Base-by-base conservation (phyloP, 2,113 vertebrate species). In the Tonatia bakeri region DNA sequence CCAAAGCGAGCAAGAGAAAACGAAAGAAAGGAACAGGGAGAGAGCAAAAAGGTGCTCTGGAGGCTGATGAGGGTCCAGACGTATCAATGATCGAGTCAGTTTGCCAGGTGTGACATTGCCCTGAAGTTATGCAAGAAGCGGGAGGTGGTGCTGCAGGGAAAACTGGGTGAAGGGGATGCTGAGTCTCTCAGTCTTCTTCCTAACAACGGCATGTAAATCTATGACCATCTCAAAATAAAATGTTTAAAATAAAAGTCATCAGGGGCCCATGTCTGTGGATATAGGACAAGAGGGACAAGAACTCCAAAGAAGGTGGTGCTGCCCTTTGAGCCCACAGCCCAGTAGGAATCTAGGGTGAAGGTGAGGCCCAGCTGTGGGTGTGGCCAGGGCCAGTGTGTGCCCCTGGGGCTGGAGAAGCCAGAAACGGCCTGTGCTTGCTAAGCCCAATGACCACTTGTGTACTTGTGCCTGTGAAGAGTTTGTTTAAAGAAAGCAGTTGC, bases 401-500 rank as follows among this genome's bases (percentile, higher is more conserved):
- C 38, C 40, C 1, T 0, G 45, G 24, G 20, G 10, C 26, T 2
- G 5, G 9, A 45, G 86, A 91, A 45, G 11, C 67, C 43, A 64
- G 75, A 65, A 43, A 5, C 45, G 22, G 5, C 11, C 16, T 72
- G 24, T 19, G 10, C 52, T 79, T 61, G 6, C 81, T 73, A 13
- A 24, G 12, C 33, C 10, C 81, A 6, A 14, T n/a, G 81, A 85
- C 43, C 6, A 12, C 31, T 8, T 1, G 26, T 54, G 56, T 45
- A 72, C 61, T 64, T 54, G 40, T 45, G 54, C 69, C 69, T 95
- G 82, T 77, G 5, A 80, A 90, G 89, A 89, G 91, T 96, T 95
- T 93, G 69, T 87, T 89, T 93, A 73, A 73, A 96, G 91, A 94
- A 93, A 81, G 40, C 93, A 72, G n/a, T 86, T 54, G 89, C 82